Percentiles rank a stretch among this genome's conserved stretches.
Conservation (phyloP, 1,140 invertebrate species). For the Trichonephila clavata region DNA sequence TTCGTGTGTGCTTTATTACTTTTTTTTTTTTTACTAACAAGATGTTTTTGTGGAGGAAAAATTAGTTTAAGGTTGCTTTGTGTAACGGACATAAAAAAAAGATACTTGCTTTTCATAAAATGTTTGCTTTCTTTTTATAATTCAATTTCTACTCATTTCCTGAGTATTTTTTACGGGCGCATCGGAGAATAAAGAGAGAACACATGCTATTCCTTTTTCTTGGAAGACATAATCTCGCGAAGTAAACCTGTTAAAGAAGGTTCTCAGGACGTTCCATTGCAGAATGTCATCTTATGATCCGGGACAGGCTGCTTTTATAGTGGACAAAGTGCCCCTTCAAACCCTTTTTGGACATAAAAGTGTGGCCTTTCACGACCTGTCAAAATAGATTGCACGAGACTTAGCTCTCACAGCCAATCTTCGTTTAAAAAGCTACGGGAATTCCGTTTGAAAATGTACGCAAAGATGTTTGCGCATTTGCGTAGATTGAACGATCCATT, state of each 20-base stretch:
- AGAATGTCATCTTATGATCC: not conserved
- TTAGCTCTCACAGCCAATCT: no score
- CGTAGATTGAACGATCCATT: no score
- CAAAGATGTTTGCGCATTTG: no score
- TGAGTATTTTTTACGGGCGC: not conserved
- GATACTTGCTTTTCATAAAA: not conserved
- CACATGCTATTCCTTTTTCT: not conserved
- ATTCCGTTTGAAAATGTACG: no score
- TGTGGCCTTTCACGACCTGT: no score
- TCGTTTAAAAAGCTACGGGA: no score
- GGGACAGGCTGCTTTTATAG: not conserved
- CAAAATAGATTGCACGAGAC: no score
- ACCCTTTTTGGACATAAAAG: no score
- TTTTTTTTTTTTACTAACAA: not conserved
- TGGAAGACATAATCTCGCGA: not conserved
- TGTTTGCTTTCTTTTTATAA: not conserved
- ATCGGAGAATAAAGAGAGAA: not conserved
- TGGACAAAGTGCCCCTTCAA: not conserved
- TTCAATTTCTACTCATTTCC: constrained; percentile 23
- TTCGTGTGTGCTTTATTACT: not conserved
- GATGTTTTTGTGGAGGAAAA: not conserved
- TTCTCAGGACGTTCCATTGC: not conserved
- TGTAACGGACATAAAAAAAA: not conserved
- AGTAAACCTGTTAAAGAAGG: not conserved
- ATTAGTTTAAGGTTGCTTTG: not conserved